Conservation (phyloP, 2,797 vertebrate species). For the Lophotriccus pileatus region DNA sequence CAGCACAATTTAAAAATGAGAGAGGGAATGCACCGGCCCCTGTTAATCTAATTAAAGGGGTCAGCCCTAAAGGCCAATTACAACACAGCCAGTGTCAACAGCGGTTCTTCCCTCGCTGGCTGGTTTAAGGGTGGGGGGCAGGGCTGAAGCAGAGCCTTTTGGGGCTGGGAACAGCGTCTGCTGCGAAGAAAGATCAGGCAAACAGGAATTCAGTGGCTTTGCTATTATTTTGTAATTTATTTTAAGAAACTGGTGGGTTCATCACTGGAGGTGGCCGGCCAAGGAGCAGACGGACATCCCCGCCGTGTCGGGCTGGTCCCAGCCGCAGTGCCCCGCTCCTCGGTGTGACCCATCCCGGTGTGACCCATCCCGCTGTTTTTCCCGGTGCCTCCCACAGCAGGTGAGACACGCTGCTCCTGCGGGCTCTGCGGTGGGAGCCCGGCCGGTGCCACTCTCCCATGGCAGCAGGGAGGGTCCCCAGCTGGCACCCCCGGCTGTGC, state of each 20-base stretch:
- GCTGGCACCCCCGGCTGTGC: not conserved
- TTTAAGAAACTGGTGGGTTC: not conserved
- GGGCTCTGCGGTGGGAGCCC: not conserved
- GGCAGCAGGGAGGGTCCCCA: rapidly evolving
- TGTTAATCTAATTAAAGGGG: slow-evolving; percentile 28
- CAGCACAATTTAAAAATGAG: not conserved
- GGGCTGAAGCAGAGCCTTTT: not conserved
- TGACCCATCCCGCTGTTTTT: not conserved
- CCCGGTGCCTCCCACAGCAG: rapidly evolving
- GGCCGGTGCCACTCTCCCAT: not conserved
- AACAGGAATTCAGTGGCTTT: not conserved
- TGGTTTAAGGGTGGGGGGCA: not conserved
- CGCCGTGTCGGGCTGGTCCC: rapidly evolving
- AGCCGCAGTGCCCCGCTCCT: rapidly evolving
- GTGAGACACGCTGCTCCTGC: rapidly evolving
- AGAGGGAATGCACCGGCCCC: not conserved
- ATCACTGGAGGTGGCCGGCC: not conserved
- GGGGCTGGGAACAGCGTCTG: rapidly evolving
- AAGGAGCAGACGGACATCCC: not conserved
- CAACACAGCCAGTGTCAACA: not conserved
- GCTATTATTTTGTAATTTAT: not conserved
- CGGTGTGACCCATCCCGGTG: not conserved
- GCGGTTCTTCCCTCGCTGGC: not conserved
- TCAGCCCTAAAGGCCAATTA: not conserved
- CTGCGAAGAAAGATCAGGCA: not conserved